Conservation (phyloP, 1,140 invertebrate genomes). For the Drosophila mayri region DNA sequence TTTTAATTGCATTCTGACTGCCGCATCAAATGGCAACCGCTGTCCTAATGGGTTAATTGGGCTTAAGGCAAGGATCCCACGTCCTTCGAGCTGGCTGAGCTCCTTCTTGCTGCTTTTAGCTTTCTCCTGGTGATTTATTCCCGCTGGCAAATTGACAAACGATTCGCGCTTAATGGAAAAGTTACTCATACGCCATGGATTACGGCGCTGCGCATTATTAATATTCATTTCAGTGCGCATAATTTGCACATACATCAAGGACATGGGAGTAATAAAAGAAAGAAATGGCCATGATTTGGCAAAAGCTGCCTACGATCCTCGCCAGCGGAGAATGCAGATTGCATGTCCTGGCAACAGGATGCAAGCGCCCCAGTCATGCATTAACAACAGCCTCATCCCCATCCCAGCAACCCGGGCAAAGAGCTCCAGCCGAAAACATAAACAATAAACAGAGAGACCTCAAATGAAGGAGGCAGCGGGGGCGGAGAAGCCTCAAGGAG, state of each 20-base stretch:
- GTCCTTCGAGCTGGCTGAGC: conserved; percentile 4
- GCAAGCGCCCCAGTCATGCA: conserved; percentile 55
- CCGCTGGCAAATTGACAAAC: conserved; percentile 66
- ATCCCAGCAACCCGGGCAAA: conserved; percentile 30
- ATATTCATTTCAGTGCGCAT: conserved; percentile 68
- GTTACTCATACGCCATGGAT: conserved; percentile 54
- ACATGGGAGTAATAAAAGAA: conserved; percentile 54
- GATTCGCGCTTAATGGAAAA: conserved; percentile 68
- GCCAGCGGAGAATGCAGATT: conserved; percentile 63
- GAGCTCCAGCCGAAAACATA: conserved; percentile 62
- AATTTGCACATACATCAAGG: conserved; percentile 56
- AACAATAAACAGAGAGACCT: conserved; percentile 69
- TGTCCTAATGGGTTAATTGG: conserved; percentile 76
- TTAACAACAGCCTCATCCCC: conserved; percentile 47
- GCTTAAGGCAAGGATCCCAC: conserved; percentile 59
- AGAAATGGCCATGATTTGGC: conserved; percentile 68
- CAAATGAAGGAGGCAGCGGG: neutral
- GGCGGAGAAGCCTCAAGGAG: conserved; percentile 2
- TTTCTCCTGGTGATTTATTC: conserved; percentile 52
- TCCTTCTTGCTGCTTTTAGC: neutral
- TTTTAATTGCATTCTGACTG: conserved; percentile 77
- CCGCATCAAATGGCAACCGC: conserved; percentile 65
- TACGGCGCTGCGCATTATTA: conserved; percentile 54
- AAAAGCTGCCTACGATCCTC: conserved; percentile 45
- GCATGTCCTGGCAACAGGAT: conserved; percentile 64